These are phyloP conservation scores for Pegoplata infirma DNA, from an alignment of 2,888 invertebrate genomes.

Conservation along the genomic window DNA sequence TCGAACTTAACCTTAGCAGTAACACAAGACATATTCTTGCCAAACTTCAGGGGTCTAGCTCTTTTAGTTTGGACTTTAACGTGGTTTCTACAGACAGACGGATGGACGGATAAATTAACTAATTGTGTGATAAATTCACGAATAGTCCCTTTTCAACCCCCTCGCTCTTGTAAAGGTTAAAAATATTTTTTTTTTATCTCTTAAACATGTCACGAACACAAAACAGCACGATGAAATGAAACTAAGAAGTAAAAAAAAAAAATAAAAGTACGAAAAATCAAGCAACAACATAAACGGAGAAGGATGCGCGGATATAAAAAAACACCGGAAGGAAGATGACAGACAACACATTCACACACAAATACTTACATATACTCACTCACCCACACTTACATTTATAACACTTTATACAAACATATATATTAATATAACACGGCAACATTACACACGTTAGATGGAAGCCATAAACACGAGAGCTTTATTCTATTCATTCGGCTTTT, in stretches of 20 bases:
- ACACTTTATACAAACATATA: neutral
- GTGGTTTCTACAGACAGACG: too few relatives aligned
- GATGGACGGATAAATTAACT: too few relatives aligned
- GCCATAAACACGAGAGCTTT: slow-evolving; percentile 10
- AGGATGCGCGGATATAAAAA: slow-evolving; percentile 38
- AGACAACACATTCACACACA: slow-evolving; percentile 6
- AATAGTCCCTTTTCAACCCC: neutral
- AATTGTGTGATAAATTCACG: too few relatives aligned
- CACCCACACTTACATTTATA: slow-evolving; percentile 6
- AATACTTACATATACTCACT: neutral
- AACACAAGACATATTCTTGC: too few relatives aligned
- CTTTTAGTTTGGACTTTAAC: too few relatives aligned
- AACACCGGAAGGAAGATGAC: slow-evolving; percentile 54
- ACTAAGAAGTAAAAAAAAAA: neutral
- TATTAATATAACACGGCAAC: neutral
- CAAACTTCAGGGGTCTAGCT: too few relatives aligned
- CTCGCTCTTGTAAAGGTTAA: slow-evolving; percentile 9
- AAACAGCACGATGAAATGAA: neutral
- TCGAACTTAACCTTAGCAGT: too few relatives aligned
- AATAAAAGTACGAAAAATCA: neutral
- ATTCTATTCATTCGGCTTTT: slow-evolving; percentile 14
- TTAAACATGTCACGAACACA: slow-evolving; percentile 49
- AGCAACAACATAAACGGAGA: slow-evolving; percentile 24
- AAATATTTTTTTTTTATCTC: slow-evolving; percentile 1
- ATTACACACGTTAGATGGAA: neutral